Conservation (phyloP, 2,888 invertebrate species). For the Hirtodrosophila trivittata region DNA sequence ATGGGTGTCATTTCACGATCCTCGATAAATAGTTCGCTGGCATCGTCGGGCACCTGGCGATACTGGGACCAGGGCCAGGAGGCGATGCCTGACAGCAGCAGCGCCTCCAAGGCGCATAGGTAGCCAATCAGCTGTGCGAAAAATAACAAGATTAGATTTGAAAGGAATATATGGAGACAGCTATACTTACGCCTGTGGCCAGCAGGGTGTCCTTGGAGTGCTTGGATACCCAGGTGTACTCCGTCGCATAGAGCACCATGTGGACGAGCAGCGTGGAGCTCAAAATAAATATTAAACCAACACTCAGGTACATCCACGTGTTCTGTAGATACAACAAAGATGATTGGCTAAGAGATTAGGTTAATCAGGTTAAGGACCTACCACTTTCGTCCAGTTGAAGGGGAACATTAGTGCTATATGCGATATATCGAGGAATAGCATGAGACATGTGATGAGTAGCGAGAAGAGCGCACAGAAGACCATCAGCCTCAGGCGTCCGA, state of each 20-base stretch:
- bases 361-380: constrained; percentile 82
- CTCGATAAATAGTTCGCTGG: constrained; percentile 85
- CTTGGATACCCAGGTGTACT: constrained; percentile 88
- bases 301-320: constrained; percentile 89
- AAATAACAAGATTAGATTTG: neutral
- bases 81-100: constrained; percentile 86
- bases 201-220: constrained; percentile 89
- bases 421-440: constrained; percentile 91
- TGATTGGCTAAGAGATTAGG: neutral
- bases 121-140: constrained; percentile 86
- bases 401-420: constrained; percentile 91
- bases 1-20: constrained; percentile 85
- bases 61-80: constrained; percentile 86
- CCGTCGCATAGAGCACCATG: constrained; percentile 87
- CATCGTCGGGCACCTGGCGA: constrained; percentile 87
- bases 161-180: too few species aligned
- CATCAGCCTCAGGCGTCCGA: constrained; percentile 90
- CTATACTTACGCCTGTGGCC: constrained; percentile 87
- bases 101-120: constrained; percentile 86
- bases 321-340: constrained; percentile 84
- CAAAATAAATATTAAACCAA: constrained; percentile 89
- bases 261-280: constrained; percentile 89
- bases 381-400: constrained; percentile 91
- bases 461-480: constrained; percentile 91
- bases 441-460: constrained; percentile 89